phyloP scores from a whole-genome alignment of 2,888 invertebrate genomes.

The Chromoteleia sp. region DNA sequence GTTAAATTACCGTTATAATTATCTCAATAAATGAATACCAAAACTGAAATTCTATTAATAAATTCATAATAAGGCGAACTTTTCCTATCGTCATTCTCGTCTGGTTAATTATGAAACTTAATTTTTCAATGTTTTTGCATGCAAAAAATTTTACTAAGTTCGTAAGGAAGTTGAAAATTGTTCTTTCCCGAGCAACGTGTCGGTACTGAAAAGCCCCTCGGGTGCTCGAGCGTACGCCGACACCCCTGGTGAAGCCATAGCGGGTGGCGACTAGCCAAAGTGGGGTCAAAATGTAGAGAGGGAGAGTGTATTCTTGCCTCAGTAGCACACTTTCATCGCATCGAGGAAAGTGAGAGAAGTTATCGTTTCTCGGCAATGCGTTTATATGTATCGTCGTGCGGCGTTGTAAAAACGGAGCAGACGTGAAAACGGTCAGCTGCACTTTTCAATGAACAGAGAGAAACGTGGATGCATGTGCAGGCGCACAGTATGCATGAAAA shows the following conservation, averaged over 20 bases:
- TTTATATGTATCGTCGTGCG: slow-evolving; percentile 55
- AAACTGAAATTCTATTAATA: too few relatives aligned
- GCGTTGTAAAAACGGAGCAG: slow-evolving; percentile 61
- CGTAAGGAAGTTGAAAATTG: too few relatives aligned
- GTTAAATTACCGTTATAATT: too few relatives aligned
- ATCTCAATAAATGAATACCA: too few relatives aligned
- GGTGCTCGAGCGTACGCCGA: slow-evolving; percentile 7
- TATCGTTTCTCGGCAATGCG: slow-evolving; percentile 60
- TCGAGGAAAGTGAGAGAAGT: slow-evolving; percentile 77
- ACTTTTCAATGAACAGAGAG: slow-evolving; percentile 59
- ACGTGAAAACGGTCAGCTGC: slow-evolving; percentile 63
- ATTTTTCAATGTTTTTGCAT: too few relatives aligned
- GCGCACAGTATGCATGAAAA: slow-evolving; percentile 60
- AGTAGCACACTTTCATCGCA: slow-evolving; percentile 80
- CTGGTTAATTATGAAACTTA: too few relatives aligned
- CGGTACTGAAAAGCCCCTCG: not conserved
- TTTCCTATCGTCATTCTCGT: too few relatives aligned
- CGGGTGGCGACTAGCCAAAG: slow-evolving; percentile 58
- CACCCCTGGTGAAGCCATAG: slow-evolving; percentile 67
- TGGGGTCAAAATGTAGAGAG: slow-evolving; percentile 69
- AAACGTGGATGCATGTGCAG: slow-evolving; percentile 56
- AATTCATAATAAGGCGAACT: too few relatives aligned
- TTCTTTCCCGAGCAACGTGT: too few relatives aligned
- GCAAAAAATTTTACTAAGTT: too few relatives aligned
- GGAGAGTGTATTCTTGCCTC: slow-evolving; percentile 75